A percentile compares a stretch with the other conserved stretches of the same genome.
phyloP scores from a whole-genome alignment of 2,888 invertebrate species.

The Rhaphigaster nebulosa region DNA sequence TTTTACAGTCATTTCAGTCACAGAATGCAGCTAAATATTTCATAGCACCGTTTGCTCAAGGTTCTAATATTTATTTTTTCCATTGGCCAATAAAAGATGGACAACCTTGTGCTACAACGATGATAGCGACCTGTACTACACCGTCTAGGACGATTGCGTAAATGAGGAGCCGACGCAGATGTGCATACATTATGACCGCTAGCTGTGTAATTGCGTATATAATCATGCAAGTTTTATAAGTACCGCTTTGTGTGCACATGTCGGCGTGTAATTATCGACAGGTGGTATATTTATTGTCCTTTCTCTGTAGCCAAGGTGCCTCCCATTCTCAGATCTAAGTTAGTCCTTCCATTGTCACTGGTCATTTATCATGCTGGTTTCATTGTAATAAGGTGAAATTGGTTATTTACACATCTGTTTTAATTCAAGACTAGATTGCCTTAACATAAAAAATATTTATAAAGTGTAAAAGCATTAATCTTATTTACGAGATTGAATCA shows the following conservation, averaged over 20 bases:
- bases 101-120: not conserved
- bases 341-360: not conserved
- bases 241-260: not conserved
- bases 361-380: not conserved
- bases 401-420: not conserved
- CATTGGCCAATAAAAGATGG: not conserved
- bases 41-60: not conserved
- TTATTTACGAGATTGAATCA: not conserved
- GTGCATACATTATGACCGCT: not conserved
- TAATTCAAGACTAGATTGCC: not conserved
- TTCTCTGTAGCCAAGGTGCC: constrained; percentile 6
- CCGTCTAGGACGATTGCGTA: not conserved
- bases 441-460: not conserved
- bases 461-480: not conserved
- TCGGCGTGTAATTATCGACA: constrained; percentile 22
- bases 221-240: not conserved
- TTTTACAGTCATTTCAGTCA: not conserved
- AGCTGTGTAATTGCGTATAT: not conserved
- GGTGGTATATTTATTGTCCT: not conserved
- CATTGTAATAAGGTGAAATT: not conserved
- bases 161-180: not conserved
- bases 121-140: not conserved
- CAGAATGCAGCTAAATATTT: not conserved
- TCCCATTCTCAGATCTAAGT: not conserved
- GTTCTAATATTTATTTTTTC: not conserved